Percentiles rank a stretch among this genome's conserved stretches.
These are phyloP conservation scores for Oryzias curvinotus DNA, from an alignment of 2,113 vertebrate genomes.

Conservation along the genomic window DNA sequence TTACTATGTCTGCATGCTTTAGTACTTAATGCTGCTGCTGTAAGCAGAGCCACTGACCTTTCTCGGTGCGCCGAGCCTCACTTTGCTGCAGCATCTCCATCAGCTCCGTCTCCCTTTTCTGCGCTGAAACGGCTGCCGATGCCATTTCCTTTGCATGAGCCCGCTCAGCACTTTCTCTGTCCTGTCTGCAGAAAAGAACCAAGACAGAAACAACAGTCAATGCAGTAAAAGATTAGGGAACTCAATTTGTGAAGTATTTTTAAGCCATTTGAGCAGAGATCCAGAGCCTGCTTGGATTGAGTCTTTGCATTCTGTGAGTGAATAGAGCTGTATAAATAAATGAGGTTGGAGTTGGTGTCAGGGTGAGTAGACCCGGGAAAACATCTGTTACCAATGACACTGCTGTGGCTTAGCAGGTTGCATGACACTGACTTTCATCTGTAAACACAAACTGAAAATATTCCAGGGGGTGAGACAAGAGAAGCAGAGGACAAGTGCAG, in stretches of 20 bases:
- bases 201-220: conserved; percentile 14
- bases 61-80: conserved; percentile 88
- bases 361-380: background rate
- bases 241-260: background rate
- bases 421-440: background rate
- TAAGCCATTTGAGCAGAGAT: too few relatives aligned
- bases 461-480: too few relatives aligned
- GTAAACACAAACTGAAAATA: background rate
- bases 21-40: background rate
- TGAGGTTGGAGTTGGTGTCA: background rate
- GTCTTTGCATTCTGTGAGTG: too few relatives aligned
- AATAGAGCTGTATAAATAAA: too few relatives aligned
- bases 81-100: conserved; percentile 88
- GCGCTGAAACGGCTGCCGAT: conserved; percentile 82
- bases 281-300: too few relatives aligned
- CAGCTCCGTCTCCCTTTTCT: conserved; percentile 86
- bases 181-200: conserved; percentile 75
- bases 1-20: background rate
- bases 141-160: conserved; percentile 81
- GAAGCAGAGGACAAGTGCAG: too few relatives aligned
- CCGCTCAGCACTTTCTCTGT: conserved; percentile 85
- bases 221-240: background rate
- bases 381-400: background rate
- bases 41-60: conserved; percentile 77
- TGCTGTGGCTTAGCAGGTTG: background rate